Percentiles rank a stretch among this genome's conserved stretches.
These are phyloP conservation scores for Bradysia coprophila DNA, from an alignment of 1,140 invertebrate genomes.

Conservation along the genomic window DNA sequence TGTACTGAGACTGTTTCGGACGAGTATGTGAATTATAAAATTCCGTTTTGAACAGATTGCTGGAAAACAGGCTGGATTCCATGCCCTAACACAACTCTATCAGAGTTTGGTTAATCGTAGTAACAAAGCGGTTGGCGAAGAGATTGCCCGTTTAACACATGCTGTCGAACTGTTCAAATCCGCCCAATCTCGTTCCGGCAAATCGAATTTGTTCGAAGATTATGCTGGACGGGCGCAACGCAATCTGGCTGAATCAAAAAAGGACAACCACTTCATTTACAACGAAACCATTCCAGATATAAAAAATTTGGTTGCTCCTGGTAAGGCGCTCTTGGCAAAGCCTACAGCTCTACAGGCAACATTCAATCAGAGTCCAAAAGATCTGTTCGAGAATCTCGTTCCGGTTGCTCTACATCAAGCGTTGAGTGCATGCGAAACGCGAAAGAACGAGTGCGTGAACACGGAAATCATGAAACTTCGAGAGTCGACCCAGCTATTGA, in stretches of 20 bases:
- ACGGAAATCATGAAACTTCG: conserved; percentile 60
- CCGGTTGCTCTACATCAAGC: conserved; percentile 84
- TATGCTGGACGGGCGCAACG: conserved; percentile 51
- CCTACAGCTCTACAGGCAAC: conserved; percentile 42
- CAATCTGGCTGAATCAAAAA: conserved; percentile 62
- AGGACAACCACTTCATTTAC: conserved; percentile 98
- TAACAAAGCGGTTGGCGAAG: conserved; percentile 75
- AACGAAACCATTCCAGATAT: conserved; percentile 86
- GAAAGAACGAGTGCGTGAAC: conserved; percentile 64
- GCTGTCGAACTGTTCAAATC: conserved; percentile 61
- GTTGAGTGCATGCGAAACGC: conserved; percentile 60
- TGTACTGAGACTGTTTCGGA: too few relatives aligned
- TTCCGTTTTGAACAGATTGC: too few relatives aligned
- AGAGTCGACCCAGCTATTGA: conserved; percentile 78
- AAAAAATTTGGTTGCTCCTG: conserved; percentile 54
- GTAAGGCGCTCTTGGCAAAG: conserved; percentile 73
- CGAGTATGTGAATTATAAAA: too few relatives aligned
- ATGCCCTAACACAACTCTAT: conserved; percentile 76
- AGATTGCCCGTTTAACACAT: conserved; percentile 71
- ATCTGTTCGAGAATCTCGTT: conserved; percentile 74
- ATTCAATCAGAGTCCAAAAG: conserved; percentile 54
- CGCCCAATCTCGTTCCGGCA: conserved; percentile 46
- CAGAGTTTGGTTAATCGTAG: conserved; percentile 67
- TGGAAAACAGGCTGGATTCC: conserved; percentile 76
- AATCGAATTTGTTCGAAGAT: conserved; percentile 44